phyloP scores from a whole-genome alignment of 2,888 invertebrate genomes.

The Athalia cordata region DNA sequence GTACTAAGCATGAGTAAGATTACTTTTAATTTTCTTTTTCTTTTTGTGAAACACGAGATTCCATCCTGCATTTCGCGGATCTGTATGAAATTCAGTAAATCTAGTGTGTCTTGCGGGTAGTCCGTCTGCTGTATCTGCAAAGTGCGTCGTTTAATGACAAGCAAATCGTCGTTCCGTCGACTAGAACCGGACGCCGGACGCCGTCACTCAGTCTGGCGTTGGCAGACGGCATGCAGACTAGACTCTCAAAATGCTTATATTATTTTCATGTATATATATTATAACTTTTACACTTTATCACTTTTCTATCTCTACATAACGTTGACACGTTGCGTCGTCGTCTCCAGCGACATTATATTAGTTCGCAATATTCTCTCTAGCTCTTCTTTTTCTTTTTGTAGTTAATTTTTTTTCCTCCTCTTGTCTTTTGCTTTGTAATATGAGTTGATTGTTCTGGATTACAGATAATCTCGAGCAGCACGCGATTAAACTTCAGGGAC shows the following conservation, averaged over 20 bases:
- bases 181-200: constrained; percentile 5
- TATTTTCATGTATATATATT: background rate
- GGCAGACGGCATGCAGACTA: constrained; percentile 32
- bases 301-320: background rate
- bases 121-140: too few species aligned
- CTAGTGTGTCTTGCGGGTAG: too few species aligned
- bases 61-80: too few species aligned
- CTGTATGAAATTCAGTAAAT: too few species aligned
- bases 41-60: too few species aligned
- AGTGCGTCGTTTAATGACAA: background rate
- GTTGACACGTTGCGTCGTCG: too few species aligned
- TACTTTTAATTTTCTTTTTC: too few species aligned
- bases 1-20: too few species aligned
- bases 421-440: background rate
- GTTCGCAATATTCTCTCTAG: too few species aligned
- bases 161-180: background rate
- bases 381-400: too few species aligned
- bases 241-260: background rate
- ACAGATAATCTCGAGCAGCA: background rate
- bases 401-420: background rate
- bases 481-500: background rate
- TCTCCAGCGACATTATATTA: too few species aligned
- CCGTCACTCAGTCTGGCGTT: constrained; percentile 16
- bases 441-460: too few species aligned
- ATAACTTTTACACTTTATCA: background rate